phyloP scores from a whole-genome alignment of 2,113 vertebrate genomes.

The Cinclus mexicanus region DNA sequence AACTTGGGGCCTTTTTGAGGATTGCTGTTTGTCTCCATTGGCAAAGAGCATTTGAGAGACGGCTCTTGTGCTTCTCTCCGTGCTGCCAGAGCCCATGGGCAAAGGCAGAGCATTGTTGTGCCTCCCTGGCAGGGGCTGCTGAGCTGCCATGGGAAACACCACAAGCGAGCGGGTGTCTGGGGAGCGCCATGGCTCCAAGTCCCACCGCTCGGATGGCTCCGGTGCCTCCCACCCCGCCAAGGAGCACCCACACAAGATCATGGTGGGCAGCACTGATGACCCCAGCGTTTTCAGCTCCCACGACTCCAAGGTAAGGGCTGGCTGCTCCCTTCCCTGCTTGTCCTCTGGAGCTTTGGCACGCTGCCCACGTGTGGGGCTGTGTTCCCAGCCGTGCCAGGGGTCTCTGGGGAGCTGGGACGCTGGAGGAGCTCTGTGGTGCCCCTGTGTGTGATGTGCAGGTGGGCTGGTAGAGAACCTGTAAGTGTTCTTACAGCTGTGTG shows the following conservation, averaged over 20 bases:
- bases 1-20: slow-evolving; percentile 10
- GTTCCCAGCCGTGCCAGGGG: background rate
- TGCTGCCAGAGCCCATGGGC: accelerated
- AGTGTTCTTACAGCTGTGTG: background rate
- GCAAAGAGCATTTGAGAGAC: background rate
- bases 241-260: slow-evolving; percentile 87
- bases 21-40: background rate
- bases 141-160: slow-evolving; percentile 90
- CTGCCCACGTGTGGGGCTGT: background rate
- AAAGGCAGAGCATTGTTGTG: background rate
- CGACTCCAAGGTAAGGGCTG: slow-evolving; percentile 83
- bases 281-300: slow-evolving; percentile 91
- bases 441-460: background rate
- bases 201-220: slow-evolving; percentile 83
- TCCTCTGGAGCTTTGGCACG: background rate
- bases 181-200: slow-evolving; percentile 88
- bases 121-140: background rate
- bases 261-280: slow-evolving; percentile 96
- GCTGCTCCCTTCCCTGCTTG: background rate
- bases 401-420: background rate
- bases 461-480: background rate
- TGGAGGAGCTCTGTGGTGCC: background rate
- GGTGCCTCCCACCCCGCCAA: slow-evolving; percentile 73
- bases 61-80: background rate
- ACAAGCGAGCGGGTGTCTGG: slow-evolving; percentile 85